A percentile compares a stretch with the other conserved stretches of the same genome.
phyloP scores from a whole-genome alignment of 1,140 invertebrate genomes.

The Mercenaria mercenaria region DNA sequence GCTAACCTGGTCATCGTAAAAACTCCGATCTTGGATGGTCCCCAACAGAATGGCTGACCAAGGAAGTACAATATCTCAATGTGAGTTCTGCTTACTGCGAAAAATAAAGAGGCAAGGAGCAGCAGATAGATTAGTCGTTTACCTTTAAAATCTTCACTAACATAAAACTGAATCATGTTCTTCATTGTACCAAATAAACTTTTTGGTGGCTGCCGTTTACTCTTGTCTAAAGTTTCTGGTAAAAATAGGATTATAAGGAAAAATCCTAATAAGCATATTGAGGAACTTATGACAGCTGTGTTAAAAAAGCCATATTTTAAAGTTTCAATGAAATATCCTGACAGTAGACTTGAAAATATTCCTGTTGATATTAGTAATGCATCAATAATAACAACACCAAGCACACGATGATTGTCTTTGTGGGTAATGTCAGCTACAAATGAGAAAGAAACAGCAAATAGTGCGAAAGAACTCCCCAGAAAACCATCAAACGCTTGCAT shows the following conservation, averaged over 20 bases:
- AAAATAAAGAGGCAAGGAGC: slow-evolving; percentile 5
- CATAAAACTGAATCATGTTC: slow-evolving; percentile 17
- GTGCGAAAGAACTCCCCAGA: not conserved
- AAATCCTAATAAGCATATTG: not conserved
- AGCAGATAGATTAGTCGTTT: slow-evolving; percentile 26
- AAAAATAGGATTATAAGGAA: not conserved
- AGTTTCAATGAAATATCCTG: slow-evolving; percentile 39
- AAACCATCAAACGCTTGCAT: slow-evolving; percentile 9
- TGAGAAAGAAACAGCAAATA: slow-evolving; percentile 18
- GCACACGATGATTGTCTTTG: slow-evolving; percentile 10
- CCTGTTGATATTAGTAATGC: not conserved
- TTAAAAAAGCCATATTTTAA: slow-evolving; percentile 42
- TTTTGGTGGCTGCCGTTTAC: not conserved
- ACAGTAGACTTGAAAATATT: not conserved
- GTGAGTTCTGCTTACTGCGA: slow-evolving; percentile 11
- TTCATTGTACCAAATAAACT: not conserved
- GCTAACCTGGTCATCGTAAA: not conserved
- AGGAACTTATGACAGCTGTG: slow-evolving; percentile 24
- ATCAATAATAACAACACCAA: slow-evolving; percentile 33
- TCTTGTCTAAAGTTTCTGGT: slow-evolving; percentile 33
- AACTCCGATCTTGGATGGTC: slow-evolving; percentile 31
- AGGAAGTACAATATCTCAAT: slow-evolving; percentile 43
- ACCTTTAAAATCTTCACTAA: slow-evolving; percentile 35
- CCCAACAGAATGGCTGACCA: slow-evolving; percentile 43
- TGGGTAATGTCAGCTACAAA: slow-evolving; percentile 40